phyloP scores from a whole-genome alignment of 2,888 invertebrate genomes.

The Nipponacmea schrenckii region DNA sequence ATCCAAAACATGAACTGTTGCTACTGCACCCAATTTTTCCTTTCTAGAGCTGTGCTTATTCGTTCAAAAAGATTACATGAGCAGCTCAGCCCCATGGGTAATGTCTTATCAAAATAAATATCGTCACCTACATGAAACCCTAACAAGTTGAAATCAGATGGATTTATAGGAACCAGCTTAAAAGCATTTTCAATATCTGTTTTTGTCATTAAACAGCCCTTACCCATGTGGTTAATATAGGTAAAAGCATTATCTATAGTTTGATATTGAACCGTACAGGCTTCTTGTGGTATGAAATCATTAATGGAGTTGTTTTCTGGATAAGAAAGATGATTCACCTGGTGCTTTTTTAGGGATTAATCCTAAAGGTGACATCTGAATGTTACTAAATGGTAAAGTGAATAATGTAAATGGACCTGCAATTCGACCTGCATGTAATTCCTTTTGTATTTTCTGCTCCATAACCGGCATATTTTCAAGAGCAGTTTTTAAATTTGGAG shows the following conservation, averaged over 20 bases:
- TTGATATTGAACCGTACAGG: no score
- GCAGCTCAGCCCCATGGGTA: constrained; percentile 7
- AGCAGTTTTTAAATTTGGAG: neutral
- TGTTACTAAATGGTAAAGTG: neutral
- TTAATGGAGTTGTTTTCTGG: constrained; percentile 13
- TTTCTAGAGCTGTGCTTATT: constrained; percentile 2
- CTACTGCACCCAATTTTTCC: neutral
- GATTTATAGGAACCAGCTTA: no score
- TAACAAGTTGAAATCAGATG: neutral
- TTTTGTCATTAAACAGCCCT: no score
- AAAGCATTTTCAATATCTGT: no score
- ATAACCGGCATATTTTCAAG: constrained; percentile 2
- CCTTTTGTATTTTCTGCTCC: constrained; percentile 7
- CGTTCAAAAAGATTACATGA: neutral
- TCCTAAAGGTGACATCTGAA: constrained; percentile 6
- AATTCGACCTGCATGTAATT: neutral
- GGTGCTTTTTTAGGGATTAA: constrained; percentile 15
- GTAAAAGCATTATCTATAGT: no score
- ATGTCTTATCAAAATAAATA: neutral
- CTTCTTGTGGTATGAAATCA: constrained; percentile 6
- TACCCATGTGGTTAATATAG: no score
- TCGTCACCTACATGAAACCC: neutral
- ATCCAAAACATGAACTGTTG: neutral
- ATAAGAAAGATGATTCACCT: constrained; percentile 19
- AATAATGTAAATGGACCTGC: constrained; percentile 16